A percentile compares a stretch with the other conserved stretches of the same genome.
These are phyloP conservation scores for Sciurus carolinensis DNA, from an alignment of 2,797 vertebrate species.

Conservation along the genomic window DNA sequence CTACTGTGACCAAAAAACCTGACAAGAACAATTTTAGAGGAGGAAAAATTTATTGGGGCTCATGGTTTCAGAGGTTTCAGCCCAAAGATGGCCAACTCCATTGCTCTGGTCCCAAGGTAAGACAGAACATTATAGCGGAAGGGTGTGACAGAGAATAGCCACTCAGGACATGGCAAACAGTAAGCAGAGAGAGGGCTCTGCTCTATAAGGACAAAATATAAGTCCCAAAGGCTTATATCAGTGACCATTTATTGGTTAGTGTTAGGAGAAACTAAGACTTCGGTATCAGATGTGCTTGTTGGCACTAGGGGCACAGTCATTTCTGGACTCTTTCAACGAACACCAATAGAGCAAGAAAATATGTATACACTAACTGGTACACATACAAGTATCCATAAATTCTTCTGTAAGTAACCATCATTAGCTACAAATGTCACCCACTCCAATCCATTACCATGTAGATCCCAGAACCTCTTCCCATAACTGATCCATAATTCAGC, in stretches of 20 bases:
- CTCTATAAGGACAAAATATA: too few species aligned
- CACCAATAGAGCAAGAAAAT: not conserved
- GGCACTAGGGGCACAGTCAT: not conserved
- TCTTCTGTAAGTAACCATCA: not conserved
- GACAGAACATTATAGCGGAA: too few species aligned
- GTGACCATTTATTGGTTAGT: not conserved
- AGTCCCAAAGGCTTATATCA: too few species aligned
- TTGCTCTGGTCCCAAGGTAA: too few species aligned
- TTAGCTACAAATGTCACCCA: not conserved
- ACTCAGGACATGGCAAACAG: too few species aligned
- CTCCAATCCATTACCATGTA: not conserved
- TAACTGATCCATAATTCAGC: not conserved
- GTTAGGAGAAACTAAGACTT: not conserved
- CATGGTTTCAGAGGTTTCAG: too few species aligned
- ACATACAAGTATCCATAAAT: not conserved
- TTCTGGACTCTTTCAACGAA: not conserved
- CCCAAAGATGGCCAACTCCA: too few species aligned
- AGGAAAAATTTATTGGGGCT: too few species aligned
- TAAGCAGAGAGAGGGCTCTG: too few species aligned
- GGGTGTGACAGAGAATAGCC: too few species aligned
- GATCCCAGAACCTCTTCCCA: accelerated
- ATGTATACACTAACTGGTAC: not conserved
- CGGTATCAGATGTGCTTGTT: not conserved
- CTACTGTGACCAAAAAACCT: too few species aligned
- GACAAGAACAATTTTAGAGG: too few species aligned